These are phyloP conservation scores for Meteorus cinctellus DNA, from an alignment of 2,888 invertebrate species.

Conservation along the genomic window DNA sequence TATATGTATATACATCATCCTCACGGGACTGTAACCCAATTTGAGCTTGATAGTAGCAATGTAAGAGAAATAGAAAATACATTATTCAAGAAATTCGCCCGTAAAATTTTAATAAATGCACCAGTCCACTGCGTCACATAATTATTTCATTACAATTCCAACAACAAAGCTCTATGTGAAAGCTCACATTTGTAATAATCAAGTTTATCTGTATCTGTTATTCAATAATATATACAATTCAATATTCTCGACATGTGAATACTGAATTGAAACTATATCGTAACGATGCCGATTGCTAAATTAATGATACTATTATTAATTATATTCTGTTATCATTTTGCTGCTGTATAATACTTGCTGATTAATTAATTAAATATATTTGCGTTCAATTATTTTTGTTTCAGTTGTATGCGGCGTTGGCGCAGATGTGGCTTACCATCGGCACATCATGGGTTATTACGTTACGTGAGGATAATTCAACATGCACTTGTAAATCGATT, in stretches of 20 bases:
- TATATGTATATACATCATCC: constrained; percentile 17
- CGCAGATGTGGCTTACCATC: constrained; percentile 78
- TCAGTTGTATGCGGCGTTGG: constrained; percentile 81
- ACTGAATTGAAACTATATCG: no score
- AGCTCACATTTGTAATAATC: background rate
- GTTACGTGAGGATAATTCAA: constrained; percentile 77
- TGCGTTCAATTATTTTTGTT: constrained; percentile 56
- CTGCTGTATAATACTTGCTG: background rate
- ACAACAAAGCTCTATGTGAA: background rate
- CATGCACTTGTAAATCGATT: constrained; percentile 64
- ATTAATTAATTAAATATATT: constrained; percentile 12
- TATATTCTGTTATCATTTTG: background rate
- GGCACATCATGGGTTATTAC: constrained; percentile 77
- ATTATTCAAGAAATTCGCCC: constrained; percentile 47
- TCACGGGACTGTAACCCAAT: constrained; percentile 28
- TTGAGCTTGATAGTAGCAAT: constrained; percentile 29
- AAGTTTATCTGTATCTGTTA: no score
- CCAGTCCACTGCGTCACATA: background rate
- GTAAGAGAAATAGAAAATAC: constrained; percentile 40
- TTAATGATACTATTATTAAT: background rate
- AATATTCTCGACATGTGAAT: no score
- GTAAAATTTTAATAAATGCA: constrained; percentile 43
- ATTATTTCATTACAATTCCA: constrained; percentile 5
- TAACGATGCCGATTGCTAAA: no score
- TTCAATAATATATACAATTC: no score